phyloP scores from a whole-genome alignment of 2,888 invertebrate genomes.

The Lasioglossum marginatum region DNA sequence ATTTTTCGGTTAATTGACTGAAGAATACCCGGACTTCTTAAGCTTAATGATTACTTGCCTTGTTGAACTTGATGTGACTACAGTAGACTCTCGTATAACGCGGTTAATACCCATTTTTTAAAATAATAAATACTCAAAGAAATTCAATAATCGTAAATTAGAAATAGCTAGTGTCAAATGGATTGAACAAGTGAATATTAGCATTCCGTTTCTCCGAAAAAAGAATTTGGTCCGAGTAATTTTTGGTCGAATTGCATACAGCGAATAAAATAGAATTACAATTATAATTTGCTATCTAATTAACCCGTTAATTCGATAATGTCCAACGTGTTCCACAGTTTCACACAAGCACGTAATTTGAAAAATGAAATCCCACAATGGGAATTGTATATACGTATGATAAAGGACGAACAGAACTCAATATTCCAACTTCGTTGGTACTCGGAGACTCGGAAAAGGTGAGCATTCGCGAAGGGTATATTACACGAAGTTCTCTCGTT shows the following conservation, averaged over 20 bases:
- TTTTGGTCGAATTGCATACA: background rate
- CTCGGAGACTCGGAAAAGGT: background rate
- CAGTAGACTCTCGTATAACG: too few relatives aligned
- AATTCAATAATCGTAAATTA: background rate
- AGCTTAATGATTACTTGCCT: background rate
- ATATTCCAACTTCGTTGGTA: slow-evolving; percentile 1
- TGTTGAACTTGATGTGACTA: background rate
- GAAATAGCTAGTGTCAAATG: background rate
- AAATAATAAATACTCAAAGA: background rate
- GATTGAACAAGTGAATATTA: background rate
- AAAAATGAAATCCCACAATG: background rate
- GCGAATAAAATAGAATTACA: background rate
- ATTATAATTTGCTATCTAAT: background rate
- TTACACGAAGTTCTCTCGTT: slow-evolving; percentile 18
- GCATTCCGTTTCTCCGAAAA: background rate
- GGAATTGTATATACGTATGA: background rate
- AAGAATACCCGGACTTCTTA: background rate
- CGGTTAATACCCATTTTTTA: background rate
- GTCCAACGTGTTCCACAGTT: background rate
- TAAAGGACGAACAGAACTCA: background rate
- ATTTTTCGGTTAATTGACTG: background rate
- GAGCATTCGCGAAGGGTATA: background rate
- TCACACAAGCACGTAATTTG: background rate
- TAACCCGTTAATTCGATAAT: background rate
- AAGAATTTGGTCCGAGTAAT: background rate